A percentile compares a stretch with the other conserved stretches of the same genome.
These are phyloP conservation scores for Condylostylus longicornis DNA, from an alignment of 1,140 invertebrate species.

Conservation along the genomic window DNA sequence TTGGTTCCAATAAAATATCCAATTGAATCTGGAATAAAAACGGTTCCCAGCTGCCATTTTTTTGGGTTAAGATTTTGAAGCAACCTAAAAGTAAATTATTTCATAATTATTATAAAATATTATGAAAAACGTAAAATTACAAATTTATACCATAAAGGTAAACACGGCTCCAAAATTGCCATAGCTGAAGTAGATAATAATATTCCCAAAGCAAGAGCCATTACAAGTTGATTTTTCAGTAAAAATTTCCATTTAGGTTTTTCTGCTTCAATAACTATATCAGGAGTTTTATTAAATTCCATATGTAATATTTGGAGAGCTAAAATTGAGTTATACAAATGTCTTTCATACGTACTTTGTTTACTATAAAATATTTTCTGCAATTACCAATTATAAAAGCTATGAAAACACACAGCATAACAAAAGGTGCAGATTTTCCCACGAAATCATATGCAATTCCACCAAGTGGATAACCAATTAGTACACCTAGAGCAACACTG, in stretches of 20 bases:
- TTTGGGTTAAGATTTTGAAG: constrained; percentile 53
- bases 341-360: neutral
- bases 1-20: constrained; percentile 70
- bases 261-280: neutral
- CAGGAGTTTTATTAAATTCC: neutral
- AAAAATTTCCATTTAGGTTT: constrained; percentile 37
- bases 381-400: constrained; percentile 39
- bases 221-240: constrained; percentile 41
- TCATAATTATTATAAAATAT: no score
- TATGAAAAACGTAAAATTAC: no score
- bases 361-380: neutral
- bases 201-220: constrained; percentile 49
- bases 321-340: constrained; percentile 5
- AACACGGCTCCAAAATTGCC: constrained; percentile 63
- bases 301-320: neutral
- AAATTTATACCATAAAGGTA: constrained; percentile 80
- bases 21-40: constrained; percentile 69
- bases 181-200: constrained; percentile 60
- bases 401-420: constrained; percentile 48
- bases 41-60: constrained; percentile 63
- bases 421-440: constrained; percentile 57
- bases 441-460: constrained; percentile 58
- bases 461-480: constrained; percentile 65
- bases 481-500: constrained; percentile 62
- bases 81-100: no score